A percentile compares a stretch with the other conserved stretches of the same genome.
Evolutionary conservation across 1,140 invertebrate genomes (phyloP).

Genomic region (Megathymus violae): DNA sequence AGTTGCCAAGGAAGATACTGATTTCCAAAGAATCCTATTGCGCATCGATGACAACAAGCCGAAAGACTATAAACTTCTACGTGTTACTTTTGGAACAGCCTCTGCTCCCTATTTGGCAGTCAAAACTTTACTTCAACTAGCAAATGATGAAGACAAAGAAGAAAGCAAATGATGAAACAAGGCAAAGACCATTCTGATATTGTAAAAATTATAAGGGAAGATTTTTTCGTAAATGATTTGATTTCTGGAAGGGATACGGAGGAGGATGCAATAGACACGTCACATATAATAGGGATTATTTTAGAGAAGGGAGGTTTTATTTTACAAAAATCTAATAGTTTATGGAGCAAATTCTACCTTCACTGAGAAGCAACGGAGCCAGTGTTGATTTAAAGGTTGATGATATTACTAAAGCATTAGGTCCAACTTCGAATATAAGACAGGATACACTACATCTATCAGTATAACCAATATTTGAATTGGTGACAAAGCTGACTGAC

Average conservation of each 20-base stretch:
- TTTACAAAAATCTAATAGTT: conserved; percentile 46
- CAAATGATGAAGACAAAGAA: conserved; percentile 48
- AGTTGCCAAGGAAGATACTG: conserved; percentile 44
- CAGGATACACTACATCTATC: conserved; percentile 5
- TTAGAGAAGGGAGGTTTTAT: conserved; percentile 39
- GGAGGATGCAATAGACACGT: conserved; percentile 5
- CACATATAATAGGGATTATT: conserved; percentile 41
- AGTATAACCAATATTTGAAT: neutral
- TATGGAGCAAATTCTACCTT: conserved; percentile 21
- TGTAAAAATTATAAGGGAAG: conserved; percentile 2
- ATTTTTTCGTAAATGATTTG: conserved; percentile 36
- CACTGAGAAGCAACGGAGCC: conserved; percentile 8
- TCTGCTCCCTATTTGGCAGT: conserved; percentile 44
- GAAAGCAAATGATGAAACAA: too few species aligned
- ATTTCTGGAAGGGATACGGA: conserved; percentile 17
- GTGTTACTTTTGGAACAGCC: conserved; percentile 54
- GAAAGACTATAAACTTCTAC: conserved; percentile 43
- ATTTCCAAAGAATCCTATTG: conserved; percentile 68
- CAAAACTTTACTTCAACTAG: conserved; percentile 53
- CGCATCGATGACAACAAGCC: conserved; percentile 22
- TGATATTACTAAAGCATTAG: conserved; percentile 17
- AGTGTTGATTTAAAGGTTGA: conserved; percentile 2
- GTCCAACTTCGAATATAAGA: conserved; percentile 11
- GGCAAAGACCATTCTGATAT: conserved; percentile 21
- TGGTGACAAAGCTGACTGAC: conserved; percentile 11